Conservation (phyloP, 1,140 invertebrate species). For the Mylabris phalerata region DNA sequence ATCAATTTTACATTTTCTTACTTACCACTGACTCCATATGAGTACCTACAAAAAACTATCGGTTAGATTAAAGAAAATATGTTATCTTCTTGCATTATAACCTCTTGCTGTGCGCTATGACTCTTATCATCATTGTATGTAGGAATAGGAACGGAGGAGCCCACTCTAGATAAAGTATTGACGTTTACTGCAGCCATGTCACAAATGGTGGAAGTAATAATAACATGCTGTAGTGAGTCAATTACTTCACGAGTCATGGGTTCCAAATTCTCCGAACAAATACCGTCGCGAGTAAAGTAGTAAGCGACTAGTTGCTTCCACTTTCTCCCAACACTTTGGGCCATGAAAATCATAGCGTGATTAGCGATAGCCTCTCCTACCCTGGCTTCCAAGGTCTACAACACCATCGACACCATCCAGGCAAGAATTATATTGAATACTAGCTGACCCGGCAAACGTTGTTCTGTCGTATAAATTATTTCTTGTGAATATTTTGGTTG, state of each 20-base stretch:
- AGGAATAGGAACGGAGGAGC: not conserved
- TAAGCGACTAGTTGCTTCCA: conserved; percentile 5
- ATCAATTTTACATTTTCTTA: too few relatives aligned
- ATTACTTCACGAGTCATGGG: conserved; percentile 3
- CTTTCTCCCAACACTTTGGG: not conserved
- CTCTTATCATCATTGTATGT: too few relatives aligned
- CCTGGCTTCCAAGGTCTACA: conserved; percentile 1
- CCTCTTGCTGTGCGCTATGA: too few relatives aligned
- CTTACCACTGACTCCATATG: too few relatives aligned
- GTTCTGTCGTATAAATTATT: too few relatives aligned
- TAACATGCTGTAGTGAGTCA: not conserved
- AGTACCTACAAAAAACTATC: too few relatives aligned
- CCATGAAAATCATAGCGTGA: too few relatives aligned
- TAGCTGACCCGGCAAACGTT: too few relatives aligned
- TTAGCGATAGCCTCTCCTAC: not conserved
- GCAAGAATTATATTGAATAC: conserved; percentile 9
- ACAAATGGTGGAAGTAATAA: conserved; percentile 9
- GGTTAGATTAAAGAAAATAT: too few relatives aligned
- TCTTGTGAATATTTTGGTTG: too few relatives aligned
- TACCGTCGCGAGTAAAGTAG: not conserved
- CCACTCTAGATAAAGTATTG: not conserved
- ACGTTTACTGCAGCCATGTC: conserved; percentile 10
- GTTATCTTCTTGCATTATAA: too few relatives aligned
- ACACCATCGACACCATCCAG: not conserved
- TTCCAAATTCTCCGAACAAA: not conserved